These are phyloP conservation scores for Nannospalax galili DNA, from an alignment of 2,113 vertebrate genomes.

Conservation along the genomic window DNA sequence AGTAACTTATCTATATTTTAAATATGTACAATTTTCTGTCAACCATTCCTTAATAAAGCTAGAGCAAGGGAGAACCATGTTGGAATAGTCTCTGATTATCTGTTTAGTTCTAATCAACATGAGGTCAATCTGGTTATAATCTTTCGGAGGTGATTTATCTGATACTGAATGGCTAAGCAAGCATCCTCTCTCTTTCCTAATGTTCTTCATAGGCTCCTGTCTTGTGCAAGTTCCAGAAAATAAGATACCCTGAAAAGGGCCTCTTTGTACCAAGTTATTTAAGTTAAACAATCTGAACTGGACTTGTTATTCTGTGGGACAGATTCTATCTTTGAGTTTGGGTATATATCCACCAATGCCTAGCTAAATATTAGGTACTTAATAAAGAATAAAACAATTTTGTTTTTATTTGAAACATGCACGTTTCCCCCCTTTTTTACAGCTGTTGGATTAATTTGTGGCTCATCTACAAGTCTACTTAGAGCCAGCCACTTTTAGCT, in stretches of 20 bases:
- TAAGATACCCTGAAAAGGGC: background rate
- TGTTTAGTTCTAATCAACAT: conserved; percentile 33
- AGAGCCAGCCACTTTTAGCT: background rate
- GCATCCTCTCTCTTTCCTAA: background rate
- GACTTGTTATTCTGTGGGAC: background rate
- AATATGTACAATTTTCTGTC: background rate
- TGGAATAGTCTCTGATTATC: background rate
- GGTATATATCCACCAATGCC: too few relatives aligned
- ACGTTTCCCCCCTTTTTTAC: background rate
- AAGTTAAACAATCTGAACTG: background rate
- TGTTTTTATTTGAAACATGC: background rate
- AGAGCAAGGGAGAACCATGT: background rate
- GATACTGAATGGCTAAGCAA: background rate
- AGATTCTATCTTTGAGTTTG: background rate
- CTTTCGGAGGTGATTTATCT: background rate
- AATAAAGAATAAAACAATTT: background rate
- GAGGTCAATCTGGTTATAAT: background rate
- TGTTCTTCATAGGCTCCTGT: fast-evolving
- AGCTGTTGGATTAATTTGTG: background rate
- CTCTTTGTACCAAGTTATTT: background rate
- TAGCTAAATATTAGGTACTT: background rate
- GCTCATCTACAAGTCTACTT: background rate
- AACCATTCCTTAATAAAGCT: background rate
- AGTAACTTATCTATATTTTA: background rate
- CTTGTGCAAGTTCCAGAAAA: fast-evolving